Percentiles rank a stretch among this genome's conserved stretches.
Evolutionary conservation across 2,113 vertebrate genomes (phyloP).

Genomic region (Melanerpes aurifrons): DNA sequence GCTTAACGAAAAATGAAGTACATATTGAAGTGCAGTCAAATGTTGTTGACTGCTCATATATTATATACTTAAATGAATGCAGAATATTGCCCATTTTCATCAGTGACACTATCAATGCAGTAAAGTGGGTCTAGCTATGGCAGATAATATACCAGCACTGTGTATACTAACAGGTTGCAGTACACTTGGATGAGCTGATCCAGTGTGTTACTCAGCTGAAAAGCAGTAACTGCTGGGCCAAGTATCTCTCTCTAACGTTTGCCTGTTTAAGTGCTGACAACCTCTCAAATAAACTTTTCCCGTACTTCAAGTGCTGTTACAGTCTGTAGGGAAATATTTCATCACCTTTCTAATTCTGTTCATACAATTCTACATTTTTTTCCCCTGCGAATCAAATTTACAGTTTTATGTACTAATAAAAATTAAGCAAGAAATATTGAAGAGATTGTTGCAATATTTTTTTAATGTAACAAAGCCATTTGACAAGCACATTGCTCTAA

Average conservation of each 20-base stretch:
- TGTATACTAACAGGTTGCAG: fast-evolving
- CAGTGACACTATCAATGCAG: background rate
- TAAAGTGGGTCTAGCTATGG: background rate
- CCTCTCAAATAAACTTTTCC: background rate
- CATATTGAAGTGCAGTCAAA: background rate
- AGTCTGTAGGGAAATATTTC: background rate
- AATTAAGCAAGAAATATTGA: background rate
- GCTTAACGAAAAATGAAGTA: background rate
- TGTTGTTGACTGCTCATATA: background rate
- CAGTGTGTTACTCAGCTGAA: background rate
- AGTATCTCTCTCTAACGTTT: background rate
- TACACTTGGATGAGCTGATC: background rate
- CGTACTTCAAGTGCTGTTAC: background rate
- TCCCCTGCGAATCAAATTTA: background rate
- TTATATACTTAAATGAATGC: background rate
- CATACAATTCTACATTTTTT: background rate
- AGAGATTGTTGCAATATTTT: background rate
- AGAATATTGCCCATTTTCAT: background rate
- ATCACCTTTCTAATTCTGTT: background rate
- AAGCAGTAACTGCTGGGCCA: background rate
- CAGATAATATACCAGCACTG: background rate
- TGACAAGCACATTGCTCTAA: background rate
- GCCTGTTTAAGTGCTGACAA: background rate
- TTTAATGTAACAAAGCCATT: background rate
- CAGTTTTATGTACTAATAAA: background rate